Base-by-base conservation (phyloP, 2,797 vertebrate genomes). In the Tragelaphus oryx region DNA sequence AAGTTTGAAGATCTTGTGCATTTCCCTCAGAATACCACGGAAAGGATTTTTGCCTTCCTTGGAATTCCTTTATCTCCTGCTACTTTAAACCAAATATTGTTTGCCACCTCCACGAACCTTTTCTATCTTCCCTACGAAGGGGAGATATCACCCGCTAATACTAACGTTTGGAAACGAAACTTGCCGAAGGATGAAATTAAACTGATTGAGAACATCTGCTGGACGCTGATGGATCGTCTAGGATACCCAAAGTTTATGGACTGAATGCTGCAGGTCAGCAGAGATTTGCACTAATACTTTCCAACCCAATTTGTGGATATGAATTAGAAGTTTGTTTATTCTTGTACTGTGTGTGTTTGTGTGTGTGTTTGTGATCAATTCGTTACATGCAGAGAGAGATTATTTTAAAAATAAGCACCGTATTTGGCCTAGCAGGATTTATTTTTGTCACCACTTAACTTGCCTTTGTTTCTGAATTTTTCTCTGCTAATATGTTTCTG, bases 101-200 rank as follows among this genome's bases (percentile, higher is more conserved):
- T 99, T 98, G 99, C 99, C 98, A 99, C 99, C 44, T 99, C 99
- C 94, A 99, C 99, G 3, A 99, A 99, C 98, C 98, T 99, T 98
- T 99, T 99, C 98, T 99, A 99, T 96, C 99, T 99, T 50, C 99
- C 99, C 98, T 99, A 99, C 10, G 99, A 99, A 96, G 99, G 99
- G 22, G 99, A 99, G 97, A 99, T 99, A 96, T 99, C 99, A 93
- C 99, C 99, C 60, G 98, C 98, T 80, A 99, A 98, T 96, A 99
- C 99, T 92, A 98, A 99, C 95, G 90, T 97, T 84, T 99, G 99
- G 99, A 99, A 98, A 96, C 98, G 98, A 65, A 99, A 99, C 50
- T 99, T 99, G 99, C 98, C 99, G 62, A 98, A 60, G 33, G 99
- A 98, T 97, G 99, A 99, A 96, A 98, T 99, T 97, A 98, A 98